A percentile compares a stretch with the other conserved stretches of the same genome.
Conservation (phyloP, 2,888 invertebrate genomes). For the Uloborus plumipes region DNA sequence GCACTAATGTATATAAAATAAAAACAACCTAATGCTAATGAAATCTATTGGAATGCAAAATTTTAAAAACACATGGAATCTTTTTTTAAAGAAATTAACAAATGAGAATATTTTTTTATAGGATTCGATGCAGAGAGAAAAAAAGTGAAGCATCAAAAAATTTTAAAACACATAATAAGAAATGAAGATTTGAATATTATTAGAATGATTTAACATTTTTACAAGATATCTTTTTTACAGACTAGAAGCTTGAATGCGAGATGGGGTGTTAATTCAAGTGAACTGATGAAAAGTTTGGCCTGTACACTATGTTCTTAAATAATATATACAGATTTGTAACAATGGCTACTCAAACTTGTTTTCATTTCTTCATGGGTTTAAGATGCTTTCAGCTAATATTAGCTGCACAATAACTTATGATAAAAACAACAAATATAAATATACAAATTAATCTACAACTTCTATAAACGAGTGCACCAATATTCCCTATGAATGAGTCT, state of each 20-base stretch:
- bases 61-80: conserved; percentile 17
- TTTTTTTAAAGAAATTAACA: conserved; percentile 4
- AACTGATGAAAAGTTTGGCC: conserved; percentile 62
- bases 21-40: conserved; percentile 35
- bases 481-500: no score
- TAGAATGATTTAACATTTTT: conserved; percentile 30
- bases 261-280: conserved; percentile 63
- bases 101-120: neutral
- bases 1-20: conserved; percentile 55
- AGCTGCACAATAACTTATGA: conserved; percentile 5
- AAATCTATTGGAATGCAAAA: conserved; percentile 44
- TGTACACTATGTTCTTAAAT: conserved; percentile 61
- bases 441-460: no score
- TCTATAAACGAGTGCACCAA: no score
- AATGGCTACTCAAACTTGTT: conserved; percentile 55
- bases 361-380: conserved; percentile 36
- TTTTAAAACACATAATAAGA: conserved; percentile 2
- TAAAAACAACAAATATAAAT: no score
- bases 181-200: conserved; percentile 15
- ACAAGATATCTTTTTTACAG: conserved; percentile 43
- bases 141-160: neutral
- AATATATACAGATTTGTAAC: conserved; percentile 62
- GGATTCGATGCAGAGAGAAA: neutral
- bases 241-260: conserved; percentile 63
- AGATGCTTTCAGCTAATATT: conserved; percentile 26